phyloP scores from a whole-genome alignment of 2,888 invertebrate genomes.

The Erebia epiphron region DNA sequence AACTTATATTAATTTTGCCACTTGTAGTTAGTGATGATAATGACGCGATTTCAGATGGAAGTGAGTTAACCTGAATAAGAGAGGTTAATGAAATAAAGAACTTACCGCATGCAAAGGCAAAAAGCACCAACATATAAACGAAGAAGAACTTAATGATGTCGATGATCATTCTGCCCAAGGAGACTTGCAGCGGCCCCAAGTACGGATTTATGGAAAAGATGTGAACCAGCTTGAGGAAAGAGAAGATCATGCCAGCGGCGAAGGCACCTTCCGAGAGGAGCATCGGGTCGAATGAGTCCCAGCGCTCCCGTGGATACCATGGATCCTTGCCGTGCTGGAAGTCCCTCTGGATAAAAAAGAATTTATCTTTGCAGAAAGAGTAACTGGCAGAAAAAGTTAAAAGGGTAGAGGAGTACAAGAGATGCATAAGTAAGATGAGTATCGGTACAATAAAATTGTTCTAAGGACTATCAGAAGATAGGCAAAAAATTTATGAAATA shows the following conservation, averaged over 20 bases:
- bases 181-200: conserved; percentile 96
- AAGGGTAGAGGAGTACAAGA: too few species aligned
- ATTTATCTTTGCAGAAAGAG: neutral
- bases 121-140: conserved; percentile 95
- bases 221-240: conserved; percentile 96
- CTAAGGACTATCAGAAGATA: too few species aligned
- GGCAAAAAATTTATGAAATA: too few species aligned
- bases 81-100: conserved; percentile 1
- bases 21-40: too few species aligned
- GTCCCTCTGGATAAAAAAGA: conserved; percentile 82
- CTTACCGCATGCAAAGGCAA: conserved; percentile 97
- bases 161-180: conserved; percentile 95
- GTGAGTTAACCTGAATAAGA: too few species aligned
- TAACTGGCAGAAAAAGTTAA: too few species aligned
- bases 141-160: conserved; percentile 98
- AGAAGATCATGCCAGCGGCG: conserved; percentile 98
- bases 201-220: conserved; percentile 99
- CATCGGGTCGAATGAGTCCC: conserved; percentile 98
- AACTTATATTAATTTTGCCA: too few species aligned
- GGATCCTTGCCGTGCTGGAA: conserved; percentile 87
- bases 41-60: too few species aligned
- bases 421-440: too few species aligned
- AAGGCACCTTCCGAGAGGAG: conserved; percentile 96
- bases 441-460: too few species aligned
- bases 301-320: conserved; percentile 93